Base-by-base conservation (phyloP, 2,888 invertebrate genomes). In the Caenorhabditis japonica region DNA sequence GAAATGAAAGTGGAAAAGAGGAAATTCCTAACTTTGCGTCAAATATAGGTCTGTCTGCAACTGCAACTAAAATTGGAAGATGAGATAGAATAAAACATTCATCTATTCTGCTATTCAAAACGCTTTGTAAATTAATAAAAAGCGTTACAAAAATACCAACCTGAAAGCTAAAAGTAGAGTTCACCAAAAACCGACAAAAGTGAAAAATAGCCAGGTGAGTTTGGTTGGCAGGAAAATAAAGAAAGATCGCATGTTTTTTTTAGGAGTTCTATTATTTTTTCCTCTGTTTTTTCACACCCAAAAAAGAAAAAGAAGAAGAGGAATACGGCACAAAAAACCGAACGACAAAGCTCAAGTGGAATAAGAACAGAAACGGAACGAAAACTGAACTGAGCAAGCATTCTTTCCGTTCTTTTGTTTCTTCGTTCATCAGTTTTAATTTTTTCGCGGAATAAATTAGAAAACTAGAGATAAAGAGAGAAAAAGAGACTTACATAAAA, bases 171-270 rank as follows among this genome's bases (percentile, higher is more conserved):
- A 30, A 30, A 30, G 10, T 30, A 5, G 5, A 30, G 30, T 30
- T 30, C 30, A 30, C 30, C 7, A 30, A 30, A 30, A 30, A 30
- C 30, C 30, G 5, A 5, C 8, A 52, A 52, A 52, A 34, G n/a
- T 33, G 25, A 46, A 36, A n/a, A 41, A 55, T 15, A 23, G 46
- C 19, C 55, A 66, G 51, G 66, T 66, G 66, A 58, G 64, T 55
- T 64, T 25, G 55, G 64, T 44, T 55, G 56, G 55, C 33, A 44
- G 39, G 34, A 41, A 62, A 19, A 38, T 34, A 33, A 30, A 17
- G 43, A 23, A 30, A 39, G 23, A 38, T 58, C 19, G 44, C 46
- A 38, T 58, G 58, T 5, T 30, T 30, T 30, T 30, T 30, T 30
- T 30, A 30, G 30, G 10, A 30, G 30, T 30, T 30, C n/a, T n/a